Percentiles rank a stretch among this genome's conserved stretches.
These are phyloP conservation scores for Neolamprologus toae DNA, from an alignment of 2,113 vertebrate genomes.

Conservation along the genomic window DNA sequence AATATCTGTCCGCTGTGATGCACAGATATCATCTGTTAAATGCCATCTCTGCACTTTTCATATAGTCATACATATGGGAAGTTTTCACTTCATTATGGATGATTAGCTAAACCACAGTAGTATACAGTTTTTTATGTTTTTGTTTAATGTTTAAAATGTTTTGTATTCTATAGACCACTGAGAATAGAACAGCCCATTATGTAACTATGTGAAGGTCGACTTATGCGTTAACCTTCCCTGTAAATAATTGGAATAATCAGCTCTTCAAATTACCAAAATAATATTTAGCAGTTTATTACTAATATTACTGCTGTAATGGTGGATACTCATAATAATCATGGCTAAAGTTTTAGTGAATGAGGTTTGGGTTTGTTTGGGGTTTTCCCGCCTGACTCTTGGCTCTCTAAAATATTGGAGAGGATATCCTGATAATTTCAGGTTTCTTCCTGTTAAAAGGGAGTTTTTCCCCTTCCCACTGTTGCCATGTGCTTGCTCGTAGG, in stretches of 20 bases:
- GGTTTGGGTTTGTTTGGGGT: neutral
- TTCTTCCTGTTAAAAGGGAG: neutral
- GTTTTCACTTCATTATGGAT: neutral
- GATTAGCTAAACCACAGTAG: neutral
- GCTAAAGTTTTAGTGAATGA: neutral
- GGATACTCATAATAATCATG: neutral
- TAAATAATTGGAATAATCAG: neutral
- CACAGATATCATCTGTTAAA: neutral
- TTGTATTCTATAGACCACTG: neutral
- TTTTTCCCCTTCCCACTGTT: neutral
- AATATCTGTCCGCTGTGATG: neutral
- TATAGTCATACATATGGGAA: accelerated
- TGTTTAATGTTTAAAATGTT: neutral
- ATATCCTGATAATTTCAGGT: neutral
- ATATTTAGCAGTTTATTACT: neutral
- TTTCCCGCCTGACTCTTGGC: neutral
- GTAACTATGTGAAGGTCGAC: neutral
- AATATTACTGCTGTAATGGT: neutral
- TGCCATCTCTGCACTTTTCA: neutral
- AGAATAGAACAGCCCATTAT: neutral
- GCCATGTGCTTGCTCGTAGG: neutral
- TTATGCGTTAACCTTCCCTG: neutral
- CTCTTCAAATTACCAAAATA: neutral
- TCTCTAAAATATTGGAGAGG: neutral
- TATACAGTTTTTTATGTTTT: accelerated